A percentile compares a stretch with the other conserved stretches of the same genome.
These are phyloP conservation scores for Erpobdella octoculata DNA, from an alignment of 2,888 invertebrate genomes.

Conservation along the genomic window DNA sequence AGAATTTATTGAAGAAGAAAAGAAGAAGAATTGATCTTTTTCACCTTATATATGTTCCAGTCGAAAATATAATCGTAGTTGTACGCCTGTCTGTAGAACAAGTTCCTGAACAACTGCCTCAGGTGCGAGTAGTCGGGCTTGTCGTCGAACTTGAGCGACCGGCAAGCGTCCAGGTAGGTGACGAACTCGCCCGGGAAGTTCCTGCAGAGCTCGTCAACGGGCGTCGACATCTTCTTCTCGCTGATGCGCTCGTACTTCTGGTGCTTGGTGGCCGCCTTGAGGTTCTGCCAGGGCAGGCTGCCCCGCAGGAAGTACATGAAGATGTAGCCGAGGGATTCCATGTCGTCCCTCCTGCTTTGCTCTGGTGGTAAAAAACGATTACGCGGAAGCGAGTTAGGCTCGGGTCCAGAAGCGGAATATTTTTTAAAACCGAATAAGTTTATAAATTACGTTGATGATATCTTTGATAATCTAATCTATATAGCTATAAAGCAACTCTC, in stretches of 20 bases:
- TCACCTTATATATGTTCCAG: slow-evolving; percentile 94
- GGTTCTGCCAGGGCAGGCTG: slow-evolving; percentile 96
- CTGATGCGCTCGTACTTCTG: slow-evolving; percentile 99
- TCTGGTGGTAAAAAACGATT: slow-evolving; percentile 56
- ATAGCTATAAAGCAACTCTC: not conserved
- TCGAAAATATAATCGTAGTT: slow-evolving; percentile 98
- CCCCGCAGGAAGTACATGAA: slow-evolving; percentile 99
- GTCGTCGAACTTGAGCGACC: slow-evolving; percentile 90
- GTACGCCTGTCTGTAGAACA: slow-evolving; percentile 92
- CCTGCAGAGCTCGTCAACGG: slow-evolving; percentile 71
- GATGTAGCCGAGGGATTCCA: slow-evolving; percentile 96
- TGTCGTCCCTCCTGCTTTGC: slow-evolving; percentile 91
- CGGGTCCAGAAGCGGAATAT: too few relatives aligned
- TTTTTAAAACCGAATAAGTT: not conserved
- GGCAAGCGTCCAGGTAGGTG: slow-evolving; percentile 90
- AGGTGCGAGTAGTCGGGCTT: slow-evolving; percentile 93
- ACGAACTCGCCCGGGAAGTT: slow-evolving; percentile 77
- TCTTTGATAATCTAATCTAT: not conserved
- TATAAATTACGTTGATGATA: not conserved
- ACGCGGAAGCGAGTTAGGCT: not conserved
- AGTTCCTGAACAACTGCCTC: slow-evolving; percentile 84
- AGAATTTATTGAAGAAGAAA: not conserved
- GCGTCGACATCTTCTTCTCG: slow-evolving; percentile 96
- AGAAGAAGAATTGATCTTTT: slow-evolving; percentile 36
- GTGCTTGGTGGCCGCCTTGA: slow-evolving; percentile 95